phyloP scores from a whole-genome alignment of 1,140 invertebrate genomes.

The Andricus grossulariae region DNA sequence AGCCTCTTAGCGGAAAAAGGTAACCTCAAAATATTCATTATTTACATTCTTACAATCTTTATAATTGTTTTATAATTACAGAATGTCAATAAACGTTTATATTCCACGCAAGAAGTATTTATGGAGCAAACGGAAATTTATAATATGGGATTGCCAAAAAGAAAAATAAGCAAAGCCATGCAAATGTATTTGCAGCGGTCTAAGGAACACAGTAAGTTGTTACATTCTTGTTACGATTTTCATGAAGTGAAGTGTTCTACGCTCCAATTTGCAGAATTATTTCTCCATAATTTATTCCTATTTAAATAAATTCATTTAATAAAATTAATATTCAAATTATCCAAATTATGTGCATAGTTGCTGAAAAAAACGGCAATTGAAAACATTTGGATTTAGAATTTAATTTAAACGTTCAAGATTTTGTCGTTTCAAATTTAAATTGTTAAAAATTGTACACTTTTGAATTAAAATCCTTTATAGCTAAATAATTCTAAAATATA shows the following conservation, averaged over 20 bases:
- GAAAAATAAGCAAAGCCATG: conserved; percentile 90
- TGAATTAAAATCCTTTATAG: too few species aligned
- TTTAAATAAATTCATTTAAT: too few species aligned
- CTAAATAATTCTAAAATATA: too few species aligned
- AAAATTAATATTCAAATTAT: too few species aligned
- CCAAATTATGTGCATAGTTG: too few species aligned
- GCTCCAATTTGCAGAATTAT: too few species aligned
- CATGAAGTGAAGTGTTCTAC: neutral
- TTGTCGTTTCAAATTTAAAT: too few species aligned
- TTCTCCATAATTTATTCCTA: too few species aligned
- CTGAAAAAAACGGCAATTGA: too few species aligned
- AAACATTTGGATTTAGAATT: too few species aligned
- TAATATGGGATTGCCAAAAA: neutral
- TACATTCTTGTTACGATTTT: conserved; percentile 20
- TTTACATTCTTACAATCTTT: neutral
- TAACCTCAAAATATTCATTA: conserved; percentile 11
- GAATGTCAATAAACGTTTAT: conserved; percentile 9
- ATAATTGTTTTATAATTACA: neutral
- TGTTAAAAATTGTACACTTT: too few species aligned
- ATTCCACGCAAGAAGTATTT: neutral
- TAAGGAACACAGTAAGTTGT: conserved; percentile 81
- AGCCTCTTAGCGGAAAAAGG: neutral
- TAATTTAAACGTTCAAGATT: too few species aligned
- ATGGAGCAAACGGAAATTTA: neutral
- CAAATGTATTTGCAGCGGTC: conserved; percentile 89